Conservation (phyloP, 2,888 invertebrate genomes). For the Hyalella azteca region DNA sequence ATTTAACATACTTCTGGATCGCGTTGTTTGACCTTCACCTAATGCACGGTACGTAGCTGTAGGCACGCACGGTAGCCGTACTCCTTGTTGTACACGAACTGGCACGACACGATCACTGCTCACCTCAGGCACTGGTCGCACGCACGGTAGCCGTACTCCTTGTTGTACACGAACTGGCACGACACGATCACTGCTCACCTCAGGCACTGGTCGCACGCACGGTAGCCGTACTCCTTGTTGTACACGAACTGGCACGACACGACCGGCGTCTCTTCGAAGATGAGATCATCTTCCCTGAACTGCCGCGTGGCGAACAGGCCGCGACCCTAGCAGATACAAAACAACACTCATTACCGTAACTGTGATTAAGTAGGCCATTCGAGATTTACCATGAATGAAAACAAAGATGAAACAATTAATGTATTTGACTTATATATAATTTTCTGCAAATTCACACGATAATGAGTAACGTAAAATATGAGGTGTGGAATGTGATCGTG, state of each 20-base stretch:
- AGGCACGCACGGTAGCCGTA: slow-evolving; percentile 89
- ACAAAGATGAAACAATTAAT: too few relatives aligned
- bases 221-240: slow-evolving; percentile 86
- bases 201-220: slow-evolving; percentile 90
- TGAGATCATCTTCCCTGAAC: slow-evolving; percentile 75
- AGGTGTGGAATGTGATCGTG: too few relatives aligned
- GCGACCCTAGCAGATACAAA: slow-evolving; percentile 85
- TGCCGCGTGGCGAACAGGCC: slow-evolving; percentile 77
- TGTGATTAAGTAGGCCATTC: too few relatives aligned
- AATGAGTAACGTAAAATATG: too few relatives aligned
- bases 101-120: slow-evolving; percentile 75
- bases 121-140: slow-evolving; percentile 89
- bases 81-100: slow-evolving; percentile 90
- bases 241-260: slow-evolving; percentile 91
- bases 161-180: slow-evolving; percentile 93
- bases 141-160: slow-evolving; percentile 81
- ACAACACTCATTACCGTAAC: too few relatives aligned
- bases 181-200: slow-evolving; percentile 74
- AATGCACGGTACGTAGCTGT: too few relatives aligned
- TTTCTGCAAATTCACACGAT: too few relatives aligned
- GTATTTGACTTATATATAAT: too few relatives aligned
- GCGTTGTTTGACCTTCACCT: too few relatives aligned
- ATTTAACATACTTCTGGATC: too few relatives aligned
- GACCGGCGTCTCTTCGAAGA: slow-evolving; percentile 87
- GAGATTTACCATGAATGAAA: too few relatives aligned